A percentile compares a stretch with the other conserved stretches of the same genome.
Evolutionary conservation across 2,888 invertebrate genomes (phyloP).

Genomic region (Drosophila imparisetae): DNA sequence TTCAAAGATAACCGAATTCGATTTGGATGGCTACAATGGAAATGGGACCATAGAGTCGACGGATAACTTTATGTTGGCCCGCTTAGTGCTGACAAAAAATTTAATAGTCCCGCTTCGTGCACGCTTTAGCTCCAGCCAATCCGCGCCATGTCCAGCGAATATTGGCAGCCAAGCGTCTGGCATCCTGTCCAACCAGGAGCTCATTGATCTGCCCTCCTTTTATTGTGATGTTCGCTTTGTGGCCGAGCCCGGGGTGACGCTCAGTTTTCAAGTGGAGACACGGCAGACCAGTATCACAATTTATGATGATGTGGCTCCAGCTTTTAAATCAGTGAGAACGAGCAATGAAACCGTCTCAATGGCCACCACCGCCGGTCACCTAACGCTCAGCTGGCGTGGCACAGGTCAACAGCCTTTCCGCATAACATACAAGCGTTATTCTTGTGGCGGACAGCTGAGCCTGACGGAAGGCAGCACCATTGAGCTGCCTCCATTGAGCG

Average conservation of each 20-base stretch:
- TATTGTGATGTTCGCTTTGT: conserved; percentile 66
- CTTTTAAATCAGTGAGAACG: not conserved
- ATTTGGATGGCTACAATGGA: conserved; percentile 78
- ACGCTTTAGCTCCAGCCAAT: conserved; percentile 87
- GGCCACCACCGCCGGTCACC: conserved; percentile 47
- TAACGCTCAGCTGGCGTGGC: conserved; percentile 28
- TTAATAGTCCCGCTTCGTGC: conserved; percentile 86
- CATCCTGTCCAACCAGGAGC: conserved; percentile 35
- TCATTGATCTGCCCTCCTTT: conserved; percentile 38
- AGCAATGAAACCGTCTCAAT: conserved; percentile 59
- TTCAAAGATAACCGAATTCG: conserved; percentile 82
- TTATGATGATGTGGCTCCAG: conserved; percentile 16
- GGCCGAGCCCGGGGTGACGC: conserved; percentile 56
- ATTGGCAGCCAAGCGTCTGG: conserved; percentile 82
- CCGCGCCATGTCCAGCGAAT: conserved; percentile 85
- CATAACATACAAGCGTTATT: conserved; percentile 87
- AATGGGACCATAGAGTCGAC: conserved; percentile 87
- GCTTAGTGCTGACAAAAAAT: conserved; percentile 79
- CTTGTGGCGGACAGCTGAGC: conserved; percentile 89
- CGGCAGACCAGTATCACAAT: conserved; percentile 21
- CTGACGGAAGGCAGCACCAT: conserved; percentile 78
- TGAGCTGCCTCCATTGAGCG: conserved; percentile 80
- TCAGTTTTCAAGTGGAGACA: conserved; percentile 65
- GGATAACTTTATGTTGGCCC: conserved; percentile 87
- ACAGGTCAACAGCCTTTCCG: conserved; percentile 53